Conservation (phyloP, 2,113 vertebrate genomes). For the Antennarius striatus region DNA sequence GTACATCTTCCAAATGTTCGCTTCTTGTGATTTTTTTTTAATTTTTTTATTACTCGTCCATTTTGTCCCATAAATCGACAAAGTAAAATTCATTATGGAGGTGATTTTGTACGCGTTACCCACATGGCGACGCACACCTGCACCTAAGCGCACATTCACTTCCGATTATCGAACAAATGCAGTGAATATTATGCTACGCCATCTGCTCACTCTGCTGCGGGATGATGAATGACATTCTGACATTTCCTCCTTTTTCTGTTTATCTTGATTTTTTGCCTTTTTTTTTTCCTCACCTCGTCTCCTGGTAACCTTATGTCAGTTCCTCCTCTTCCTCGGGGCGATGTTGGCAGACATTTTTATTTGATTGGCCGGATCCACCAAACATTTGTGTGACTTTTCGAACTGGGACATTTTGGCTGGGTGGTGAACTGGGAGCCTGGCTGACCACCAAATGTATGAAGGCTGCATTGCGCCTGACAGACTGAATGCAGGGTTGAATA, state of each 20-base stretch:
- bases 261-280: constrained; percentile 28
- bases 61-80: constrained; percentile 7
- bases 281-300: constrained; percentile 18
- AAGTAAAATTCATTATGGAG: constrained; percentile 19
- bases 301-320: constrained; percentile 11
- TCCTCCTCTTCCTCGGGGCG: not conserved
- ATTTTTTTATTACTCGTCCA: not conserved
- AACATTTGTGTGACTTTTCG: constrained; percentile 50
- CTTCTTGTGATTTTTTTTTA: constrained; percentile 11
- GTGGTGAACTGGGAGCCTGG: constrained; percentile 26
- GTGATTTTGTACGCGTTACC: constrained; percentile 4
- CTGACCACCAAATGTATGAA: constrained; percentile 33
- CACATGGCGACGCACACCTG: constrained; percentile 8
- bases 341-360: constrained; percentile 34
- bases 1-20: constrained; percentile 17
- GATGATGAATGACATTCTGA: constrained; percentile 6
- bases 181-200: constrained; percentile 7
- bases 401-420: not conserved
- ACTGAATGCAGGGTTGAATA: constrained; percentile 12
- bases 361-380: constrained; percentile 35
- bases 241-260: constrained; percentile 11
- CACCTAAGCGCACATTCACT: not conserved
- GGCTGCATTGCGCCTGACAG: constrained; percentile 27
- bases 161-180: constrained; percentile 31
- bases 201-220: constrained; percentile 32